Conservation (phyloP, 2,888 invertebrate species). For the Leptopilina myrica region DNA sequence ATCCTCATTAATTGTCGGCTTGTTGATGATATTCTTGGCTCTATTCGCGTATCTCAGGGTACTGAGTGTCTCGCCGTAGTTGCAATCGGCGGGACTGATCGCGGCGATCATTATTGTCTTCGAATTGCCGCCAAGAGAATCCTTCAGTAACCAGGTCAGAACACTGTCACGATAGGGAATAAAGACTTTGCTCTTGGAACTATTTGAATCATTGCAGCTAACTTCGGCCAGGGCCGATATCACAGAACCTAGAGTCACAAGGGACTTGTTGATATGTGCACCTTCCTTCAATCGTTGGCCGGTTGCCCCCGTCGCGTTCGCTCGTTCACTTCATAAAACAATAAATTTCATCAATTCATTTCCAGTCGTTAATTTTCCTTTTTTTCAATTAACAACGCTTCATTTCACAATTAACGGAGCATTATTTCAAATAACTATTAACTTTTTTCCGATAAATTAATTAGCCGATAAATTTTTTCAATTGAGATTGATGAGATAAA, state of each 20-base stretch:
- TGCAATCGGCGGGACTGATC: slow-evolving; percentile 88
- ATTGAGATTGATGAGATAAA: too few species aligned
- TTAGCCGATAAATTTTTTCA: too few species aligned
- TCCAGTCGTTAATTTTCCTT: background rate
- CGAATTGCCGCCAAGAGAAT: slow-evolving; percentile 92
- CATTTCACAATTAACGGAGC: too few species aligned
- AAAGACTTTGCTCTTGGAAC: slow-evolving; percentile 80
- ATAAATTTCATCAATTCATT: background rate
- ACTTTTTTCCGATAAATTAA: too few species aligned
- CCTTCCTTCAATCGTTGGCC: slow-evolving; percentile 94
- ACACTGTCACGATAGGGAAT: slow-evolving; percentile 94
- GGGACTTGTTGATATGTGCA: slow-evolving; percentile 93
- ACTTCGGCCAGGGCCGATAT: slow-evolving; percentile 90
- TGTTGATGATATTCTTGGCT: slow-evolving; percentile 94
- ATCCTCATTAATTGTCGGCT: slow-evolving; percentile 94
- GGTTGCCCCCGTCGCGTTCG: slow-evolving; percentile 93
- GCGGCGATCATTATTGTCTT: slow-evolving; percentile 95
- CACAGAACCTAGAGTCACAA: slow-evolving; percentile 91
- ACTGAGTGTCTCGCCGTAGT: slow-evolving; percentile 91
- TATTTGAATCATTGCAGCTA: slow-evolving; percentile 74
- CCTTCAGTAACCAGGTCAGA: slow-evolving; percentile 92
- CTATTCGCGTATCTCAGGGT: slow-evolving; percentile 92
- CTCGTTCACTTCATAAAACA: slow-evolving; percentile 83
- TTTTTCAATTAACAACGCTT: too few species aligned
- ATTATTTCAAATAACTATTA: too few species aligned